Percentiles rank a stretch among this genome's conserved stretches.
phyloP scores from a whole-genome alignment of 2,888 invertebrate species.

The Synanthedon myopaeformis region DNA sequence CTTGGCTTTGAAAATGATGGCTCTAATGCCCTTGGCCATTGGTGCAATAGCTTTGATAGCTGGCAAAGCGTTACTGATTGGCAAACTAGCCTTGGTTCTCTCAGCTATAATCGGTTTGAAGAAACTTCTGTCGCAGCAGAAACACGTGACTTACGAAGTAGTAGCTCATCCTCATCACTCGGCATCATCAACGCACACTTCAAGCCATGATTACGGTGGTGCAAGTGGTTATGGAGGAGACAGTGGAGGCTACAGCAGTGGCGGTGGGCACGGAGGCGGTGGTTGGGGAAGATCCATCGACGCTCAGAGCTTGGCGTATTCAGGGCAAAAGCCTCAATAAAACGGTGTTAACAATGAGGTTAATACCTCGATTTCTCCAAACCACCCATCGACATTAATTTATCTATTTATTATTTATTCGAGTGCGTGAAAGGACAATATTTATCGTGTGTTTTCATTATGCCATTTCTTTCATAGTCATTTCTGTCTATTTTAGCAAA shows the following conservation, averaged over 20 bases:
- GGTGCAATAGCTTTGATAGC: constrained; percentile 88
- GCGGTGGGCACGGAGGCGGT: constrained; percentile 59
- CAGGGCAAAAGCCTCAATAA: constrained; percentile 77
- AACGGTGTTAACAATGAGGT: not conserved
- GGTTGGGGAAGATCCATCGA: constrained; percentile 83
- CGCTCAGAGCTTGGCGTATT: constrained; percentile 83
- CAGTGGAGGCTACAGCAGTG: constrained; percentile 67
- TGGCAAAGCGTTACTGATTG: constrained; percentile 86
- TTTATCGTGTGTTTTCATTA: constrained; percentile 27
- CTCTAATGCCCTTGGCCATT: constrained; percentile 81
- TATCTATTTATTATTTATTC: constrained; percentile 27
- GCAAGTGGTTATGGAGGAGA: constrained; percentile 76
- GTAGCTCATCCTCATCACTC: constrained; percentile 87
- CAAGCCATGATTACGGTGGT: constrained; percentile 75
- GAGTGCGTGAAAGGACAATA: constrained; percentile 38
- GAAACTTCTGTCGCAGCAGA: constrained; percentile 83
- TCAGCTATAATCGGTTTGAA: constrained; percentile 87
- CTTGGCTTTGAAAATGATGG: constrained; percentile 82
- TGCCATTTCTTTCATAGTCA: constrained; percentile 18
- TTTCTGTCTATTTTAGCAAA: constrained; percentile 26
- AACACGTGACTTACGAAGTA: constrained; percentile 89
- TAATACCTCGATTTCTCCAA: constrained; percentile 49
- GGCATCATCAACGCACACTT: constrained; percentile 69
- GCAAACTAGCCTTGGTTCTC: constrained; percentile 85
- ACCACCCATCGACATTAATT: constrained; percentile 22